Conservation (phyloP, 2,113 vertebrate species). For the Crotalus helleri region DNA sequence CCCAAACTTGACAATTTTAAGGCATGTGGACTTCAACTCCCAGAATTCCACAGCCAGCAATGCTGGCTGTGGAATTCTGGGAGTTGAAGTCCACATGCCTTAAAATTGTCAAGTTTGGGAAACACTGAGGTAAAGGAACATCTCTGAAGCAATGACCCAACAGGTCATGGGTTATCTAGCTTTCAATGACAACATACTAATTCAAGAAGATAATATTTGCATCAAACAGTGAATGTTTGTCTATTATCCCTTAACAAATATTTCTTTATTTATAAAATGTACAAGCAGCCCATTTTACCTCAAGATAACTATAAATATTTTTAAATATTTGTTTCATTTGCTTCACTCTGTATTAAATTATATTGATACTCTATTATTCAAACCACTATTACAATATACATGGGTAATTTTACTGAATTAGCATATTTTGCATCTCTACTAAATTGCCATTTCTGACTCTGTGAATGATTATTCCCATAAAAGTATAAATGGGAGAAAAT, state of each 20-base stretch:
- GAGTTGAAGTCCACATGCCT: too few species aligned
- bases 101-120: too few species aligned
- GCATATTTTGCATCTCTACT: not conserved
- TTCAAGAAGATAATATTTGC: not conserved
- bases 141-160: not conserved
- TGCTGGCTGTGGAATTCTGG: too few species aligned
- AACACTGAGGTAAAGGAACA: not conserved
- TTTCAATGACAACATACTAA: not conserved
- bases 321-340: not conserved
- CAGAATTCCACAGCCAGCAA: too few species aligned
- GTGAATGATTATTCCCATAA: not conserved
- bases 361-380: not conserved
- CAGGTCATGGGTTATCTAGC: not conserved
- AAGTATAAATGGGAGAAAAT: not conserved
- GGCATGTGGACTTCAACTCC: too few species aligned
- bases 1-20: too few species aligned
- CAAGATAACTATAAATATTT: not conserved
- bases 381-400: not conserved
- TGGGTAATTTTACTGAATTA: not conserved
- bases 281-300: not conserved
- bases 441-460: not conserved
- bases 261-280: not conserved
- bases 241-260: not conserved
- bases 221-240: not conserved
- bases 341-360: not conserved